Evolutionary conservation across 1,140 invertebrate genomes (phyloP), one percentile per base, ranked within the genome.

Genomic region (Drosophila mauritiana): DNA sequence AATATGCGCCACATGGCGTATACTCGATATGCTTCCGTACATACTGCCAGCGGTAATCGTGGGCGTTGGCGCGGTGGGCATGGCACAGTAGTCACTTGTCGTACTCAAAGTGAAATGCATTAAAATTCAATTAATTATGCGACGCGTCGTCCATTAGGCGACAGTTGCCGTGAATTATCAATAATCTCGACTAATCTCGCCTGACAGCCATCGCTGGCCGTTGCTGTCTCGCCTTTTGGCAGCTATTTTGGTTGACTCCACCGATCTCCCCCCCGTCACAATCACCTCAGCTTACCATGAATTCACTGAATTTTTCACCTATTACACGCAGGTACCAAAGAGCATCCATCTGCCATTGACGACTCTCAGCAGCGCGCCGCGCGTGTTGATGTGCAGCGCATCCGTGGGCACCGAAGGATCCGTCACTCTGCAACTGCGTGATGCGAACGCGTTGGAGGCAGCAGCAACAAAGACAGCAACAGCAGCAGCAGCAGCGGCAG

Each of bases 361-460:
- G 63, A 92, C 91, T 86, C 93, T 94, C 80, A 93, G 93, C 83
- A 93, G 93, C 68, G 92, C 93, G 54, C 93, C 93, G 57, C 93
- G 94, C 51, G 93, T 94, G 84, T 92, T 94, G 74, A 94, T 94
- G 94, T 94, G 94, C 92, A 94, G 94, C 92, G 93, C 94, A 65
- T 93, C 94, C 56, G 93, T 94, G 49, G 94, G 93, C 78, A 93
- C 92, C 73, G 94, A 94, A 83, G 93, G 93, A 62, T 93, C 93
- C 20, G 93, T 90, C 40, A 90, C 90, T 75, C 88, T 94, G 68
- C 94, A 94, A 91, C 91, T 94, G 67, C 92, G 94, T 34, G 94
- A 94, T 90, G 93, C 93, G 10, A 93, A 91, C 37, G 89, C 67
- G 48, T 85, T 93, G 22, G 92, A 92, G 22, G 92, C 79, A 52